Conservation (phyloP, 2,888 invertebrate genomes). For the Drosophila birchii region DNA sequence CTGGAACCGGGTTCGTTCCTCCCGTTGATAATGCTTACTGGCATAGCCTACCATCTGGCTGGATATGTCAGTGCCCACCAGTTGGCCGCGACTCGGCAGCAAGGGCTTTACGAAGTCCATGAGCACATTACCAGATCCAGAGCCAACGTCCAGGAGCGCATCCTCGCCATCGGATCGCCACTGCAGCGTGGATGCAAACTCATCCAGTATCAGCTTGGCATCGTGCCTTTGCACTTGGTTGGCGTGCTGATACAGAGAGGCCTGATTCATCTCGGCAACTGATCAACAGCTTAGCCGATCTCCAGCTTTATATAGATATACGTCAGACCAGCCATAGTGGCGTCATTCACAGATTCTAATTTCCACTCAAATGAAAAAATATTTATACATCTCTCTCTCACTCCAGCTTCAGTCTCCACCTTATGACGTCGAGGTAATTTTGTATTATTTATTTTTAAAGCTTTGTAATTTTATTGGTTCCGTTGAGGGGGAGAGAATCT, state of each 20-base stretch:
- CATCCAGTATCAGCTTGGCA: constrained; percentile 87
- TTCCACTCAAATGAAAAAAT: not conserved
- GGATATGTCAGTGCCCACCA: constrained; percentile 90
- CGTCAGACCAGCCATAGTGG: constrained; percentile 5
- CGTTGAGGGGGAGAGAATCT: not conserved
- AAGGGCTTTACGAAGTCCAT: constrained; percentile 87
- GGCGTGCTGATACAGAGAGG: constrained; percentile 88
- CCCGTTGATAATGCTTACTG: constrained; percentile 85
- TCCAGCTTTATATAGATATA: constrained; percentile 59
- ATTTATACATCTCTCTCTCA: not conserved
- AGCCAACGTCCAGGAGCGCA: constrained; percentile 89
- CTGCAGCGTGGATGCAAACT: constrained; percentile 87
- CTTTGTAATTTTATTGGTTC: constrained; percentile 44
- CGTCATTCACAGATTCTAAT: constrained; percentile 34
- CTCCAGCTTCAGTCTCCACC: not conserved
- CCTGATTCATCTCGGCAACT: constrained; percentile 86
- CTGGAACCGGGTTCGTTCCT: constrained; percentile 83
- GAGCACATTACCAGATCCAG: constrained; percentile 90
- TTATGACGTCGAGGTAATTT: constrained; percentile 35
- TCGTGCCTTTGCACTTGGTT: constrained; percentile 89
- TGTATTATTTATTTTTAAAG: constrained; percentile 64
- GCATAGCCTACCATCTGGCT: constrained; percentile 90
- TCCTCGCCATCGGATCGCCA: constrained; percentile 86
- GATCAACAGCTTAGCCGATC: constrained; percentile 30
- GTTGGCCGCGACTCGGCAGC: constrained; percentile 86